A percentile compares a stretch with the other conserved stretches of the same genome.
phyloP scores from a whole-genome alignment of 1,140 invertebrate genomes.

The Euglossa dilemma region DNA sequence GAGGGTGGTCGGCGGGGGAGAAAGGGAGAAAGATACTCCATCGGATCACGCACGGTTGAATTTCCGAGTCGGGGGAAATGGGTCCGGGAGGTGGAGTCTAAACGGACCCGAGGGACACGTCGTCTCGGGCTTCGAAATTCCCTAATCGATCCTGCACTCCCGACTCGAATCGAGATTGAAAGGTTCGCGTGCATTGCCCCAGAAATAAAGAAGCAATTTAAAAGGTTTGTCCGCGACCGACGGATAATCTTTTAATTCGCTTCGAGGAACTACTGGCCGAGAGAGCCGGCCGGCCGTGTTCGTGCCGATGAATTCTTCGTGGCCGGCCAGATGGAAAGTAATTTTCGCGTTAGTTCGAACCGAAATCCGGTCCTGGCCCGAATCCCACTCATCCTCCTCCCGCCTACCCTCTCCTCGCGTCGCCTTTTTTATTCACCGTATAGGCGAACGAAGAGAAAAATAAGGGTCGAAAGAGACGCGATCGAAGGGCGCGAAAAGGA shows the following conservation, averaged over 20 bases:
- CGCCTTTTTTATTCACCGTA: no score
- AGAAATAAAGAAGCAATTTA: constrained; percentile 67
- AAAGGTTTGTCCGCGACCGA: constrained; percentile 58
- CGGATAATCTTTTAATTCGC: constrained; percentile 68
- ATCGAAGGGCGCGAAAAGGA: background rate
- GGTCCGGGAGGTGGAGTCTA: constrained; percentile 57
- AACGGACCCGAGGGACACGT: constrained; percentile 71
- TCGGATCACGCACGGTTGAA: constrained; percentile 72
- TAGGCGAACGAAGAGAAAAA: no score
- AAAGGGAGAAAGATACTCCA: constrained; percentile 60
- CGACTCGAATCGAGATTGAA: constrained; percentile 67
- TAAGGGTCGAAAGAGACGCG: no score
- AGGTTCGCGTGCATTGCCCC: constrained; percentile 67
- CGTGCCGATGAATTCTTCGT: constrained; percentile 40
- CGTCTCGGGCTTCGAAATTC: constrained; percentile 70
- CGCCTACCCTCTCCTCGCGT: no score
- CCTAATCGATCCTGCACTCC: constrained; percentile 72
- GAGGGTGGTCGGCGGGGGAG: constrained; percentile 20
- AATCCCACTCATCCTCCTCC: background rate
- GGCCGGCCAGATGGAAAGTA: constrained; percentile 43
- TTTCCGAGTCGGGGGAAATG: constrained; percentile 68
- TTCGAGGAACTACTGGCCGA: constrained; percentile 54
- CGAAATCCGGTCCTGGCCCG: constrained; percentile 3
- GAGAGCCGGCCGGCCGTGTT: background rate
- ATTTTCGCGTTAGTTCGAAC: constrained; percentile 45